Evolutionary conservation across 2,888 invertebrate species (phyloP).

Genomic region (Drosophila silvestris): DNA sequence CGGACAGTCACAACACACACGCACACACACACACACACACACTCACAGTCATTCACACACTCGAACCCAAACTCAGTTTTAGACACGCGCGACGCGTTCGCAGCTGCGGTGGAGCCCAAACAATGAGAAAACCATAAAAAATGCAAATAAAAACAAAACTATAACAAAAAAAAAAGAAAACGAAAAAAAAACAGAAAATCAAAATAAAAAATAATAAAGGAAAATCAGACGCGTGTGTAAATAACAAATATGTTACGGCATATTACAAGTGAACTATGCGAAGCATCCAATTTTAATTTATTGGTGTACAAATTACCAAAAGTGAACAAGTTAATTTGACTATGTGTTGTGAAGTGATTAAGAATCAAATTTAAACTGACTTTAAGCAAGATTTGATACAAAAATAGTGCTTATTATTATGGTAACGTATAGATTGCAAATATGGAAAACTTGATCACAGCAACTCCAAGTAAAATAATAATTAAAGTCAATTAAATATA

Average conservation of each 20-base stretch:
- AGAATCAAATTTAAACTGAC: neutral
- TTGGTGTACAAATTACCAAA: neutral
- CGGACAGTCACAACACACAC: conserved; percentile 33
- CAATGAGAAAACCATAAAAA: conserved; percentile 11
- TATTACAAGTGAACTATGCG: neutral
- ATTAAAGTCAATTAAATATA: neutral
- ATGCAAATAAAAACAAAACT: neutral
- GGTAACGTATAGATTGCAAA: neutral
- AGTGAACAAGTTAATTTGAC: neutral
- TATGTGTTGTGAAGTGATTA: neutral
- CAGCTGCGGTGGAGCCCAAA: conserved; percentile 40
- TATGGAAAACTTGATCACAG: neutral
- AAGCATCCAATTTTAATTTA: neutral
- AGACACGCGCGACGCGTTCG: conserved; percentile 42
- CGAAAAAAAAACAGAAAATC: conserved; percentile 3
- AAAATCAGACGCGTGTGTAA: neutral
- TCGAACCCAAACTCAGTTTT: conserved; percentile 30
- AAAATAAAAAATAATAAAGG: neutral
- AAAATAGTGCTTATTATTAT: neutral
- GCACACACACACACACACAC: conserved; percentile 10
- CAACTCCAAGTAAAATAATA: neutral
- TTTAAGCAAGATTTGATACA: neutral
- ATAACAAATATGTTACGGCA: neutral
- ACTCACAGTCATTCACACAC: conserved; percentile 5
- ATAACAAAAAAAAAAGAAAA: conserved; percentile 3